Percentiles rank a stretch among this genome's conserved stretches.
Evolutionary conservation across 2,113 vertebrate species (phyloP).

Genomic region (Phocoena sinus): DNA sequence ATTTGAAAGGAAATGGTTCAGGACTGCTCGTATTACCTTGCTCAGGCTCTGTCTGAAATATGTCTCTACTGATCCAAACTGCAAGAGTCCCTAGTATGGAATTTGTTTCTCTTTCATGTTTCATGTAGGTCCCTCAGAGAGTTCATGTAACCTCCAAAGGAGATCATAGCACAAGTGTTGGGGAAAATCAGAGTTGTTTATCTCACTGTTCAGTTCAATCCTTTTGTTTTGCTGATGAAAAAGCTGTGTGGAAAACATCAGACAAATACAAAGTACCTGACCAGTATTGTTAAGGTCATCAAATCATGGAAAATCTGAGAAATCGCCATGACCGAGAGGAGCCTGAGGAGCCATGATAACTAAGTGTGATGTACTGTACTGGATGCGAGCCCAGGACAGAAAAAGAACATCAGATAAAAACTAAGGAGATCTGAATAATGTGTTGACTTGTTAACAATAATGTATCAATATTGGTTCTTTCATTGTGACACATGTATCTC

Average conservation of each 20-base stretch:
- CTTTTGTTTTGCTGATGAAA: not conserved
- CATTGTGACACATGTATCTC: not conserved
- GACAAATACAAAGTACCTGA: not conserved
- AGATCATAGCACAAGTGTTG: accelerated
- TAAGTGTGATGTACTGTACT: too few relatives aligned
- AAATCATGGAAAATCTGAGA: not conserved
- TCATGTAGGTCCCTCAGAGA: not conserved
- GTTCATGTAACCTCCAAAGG: accelerated
- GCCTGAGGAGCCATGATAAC: not conserved
- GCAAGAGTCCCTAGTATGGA: not conserved
- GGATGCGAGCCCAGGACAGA: not conserved
- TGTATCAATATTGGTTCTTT: not conserved
- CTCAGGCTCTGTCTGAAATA: not conserved
- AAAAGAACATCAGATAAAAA: not conserved
- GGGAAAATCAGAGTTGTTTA: not conserved
- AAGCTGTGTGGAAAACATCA: not conserved
- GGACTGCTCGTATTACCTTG: accelerated
- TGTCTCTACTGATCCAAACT: not conserved
- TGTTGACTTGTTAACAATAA: not conserved
- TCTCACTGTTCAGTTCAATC: not conserved
- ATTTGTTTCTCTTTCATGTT: not conserved
- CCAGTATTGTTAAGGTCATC: not conserved
- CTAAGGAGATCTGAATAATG: not conserved
- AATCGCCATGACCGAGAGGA: not conserved
- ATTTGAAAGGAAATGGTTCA: not conserved